These are phyloP conservation scores for Chionomys nivalis DNA, from an alignment of 2,113 vertebrate species.

Conservation along the genomic window DNA sequence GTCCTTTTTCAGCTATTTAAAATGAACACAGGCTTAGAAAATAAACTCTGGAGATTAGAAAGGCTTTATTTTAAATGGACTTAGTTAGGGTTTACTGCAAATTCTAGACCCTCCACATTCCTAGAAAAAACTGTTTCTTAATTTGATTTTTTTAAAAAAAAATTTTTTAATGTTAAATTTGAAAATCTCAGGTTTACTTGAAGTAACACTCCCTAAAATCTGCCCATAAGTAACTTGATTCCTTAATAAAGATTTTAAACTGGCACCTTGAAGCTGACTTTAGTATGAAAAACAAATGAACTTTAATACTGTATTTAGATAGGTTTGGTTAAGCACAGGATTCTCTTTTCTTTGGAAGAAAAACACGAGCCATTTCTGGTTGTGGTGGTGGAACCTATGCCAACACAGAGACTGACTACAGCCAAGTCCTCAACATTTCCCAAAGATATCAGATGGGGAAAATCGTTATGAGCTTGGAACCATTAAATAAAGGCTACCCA, in stretches of 20 bases:
- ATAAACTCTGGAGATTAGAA: background rate
- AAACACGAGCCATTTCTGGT: conserved; percentile 31
- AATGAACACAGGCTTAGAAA: conserved; percentile 34
- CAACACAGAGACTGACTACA: conserved; percentile 42
- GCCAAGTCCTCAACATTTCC: background rate
- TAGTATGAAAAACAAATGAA: conserved; percentile 64
- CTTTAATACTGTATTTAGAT: conserved; percentile 58
- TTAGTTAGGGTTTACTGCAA: conserved; percentile 59
- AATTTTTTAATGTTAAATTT: background rate
- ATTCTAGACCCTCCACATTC: conserved; percentile 39
- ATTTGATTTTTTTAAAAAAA: conserved; percentile 46
- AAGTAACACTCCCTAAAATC: conserved; percentile 40
- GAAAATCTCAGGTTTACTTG: conserved; percentile 38
- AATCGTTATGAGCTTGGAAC: background rate
- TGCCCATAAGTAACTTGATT: conserved; percentile 52
- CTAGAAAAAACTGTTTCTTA: background rate
- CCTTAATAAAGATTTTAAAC: conserved; percentile 57
- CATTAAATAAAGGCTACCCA: conserved; percentile 44
- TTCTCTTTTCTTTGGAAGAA: conserved; percentile 54
- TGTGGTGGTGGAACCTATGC: conserved; percentile 28
- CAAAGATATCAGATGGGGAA: background rate
- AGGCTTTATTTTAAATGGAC: conserved; percentile 26
- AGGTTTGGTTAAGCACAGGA: conserved; percentile 57
- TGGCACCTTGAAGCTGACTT: conserved; percentile 26
- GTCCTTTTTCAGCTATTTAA: conserved; percentile 15